Conservation (phyloP, 1,140 invertebrate species). For the Thaumatotibia leucotreta region DNA sequence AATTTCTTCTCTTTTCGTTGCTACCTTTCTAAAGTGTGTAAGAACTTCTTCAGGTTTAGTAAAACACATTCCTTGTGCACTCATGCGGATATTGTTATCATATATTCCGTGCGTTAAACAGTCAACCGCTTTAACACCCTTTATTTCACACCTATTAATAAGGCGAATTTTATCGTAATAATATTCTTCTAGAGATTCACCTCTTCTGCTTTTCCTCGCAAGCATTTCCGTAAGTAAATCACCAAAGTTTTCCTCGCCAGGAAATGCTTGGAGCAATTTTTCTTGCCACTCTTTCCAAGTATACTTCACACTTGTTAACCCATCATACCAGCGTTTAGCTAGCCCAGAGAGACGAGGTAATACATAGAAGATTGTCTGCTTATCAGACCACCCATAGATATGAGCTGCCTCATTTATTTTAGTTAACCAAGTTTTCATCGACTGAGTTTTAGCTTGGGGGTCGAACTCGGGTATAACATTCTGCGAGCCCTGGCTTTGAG, state of each 20-base stretch:
- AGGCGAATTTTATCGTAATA: slow-evolving; percentile 19
- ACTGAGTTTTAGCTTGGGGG: background rate
- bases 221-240: slow-evolving; percentile 15
- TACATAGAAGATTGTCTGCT: slow-evolving; percentile 14
- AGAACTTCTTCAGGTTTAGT: slow-evolving; percentile 9
- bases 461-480: slow-evolving; percentile 16
- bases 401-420: slow-evolving; percentile 17
- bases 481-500: no score
- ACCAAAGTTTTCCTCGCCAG: slow-evolving; percentile 14
- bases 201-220: slow-evolving; percentile 3
- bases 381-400: slow-evolving; percentile 13
- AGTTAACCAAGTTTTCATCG: slow-evolving; percentile 10
- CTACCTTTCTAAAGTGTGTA: slow-evolving; percentile 13
- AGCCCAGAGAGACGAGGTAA: slow-evolving; percentile 14
- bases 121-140: slow-evolving; percentile 11
- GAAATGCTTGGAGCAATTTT: slow-evolving; percentile 13
- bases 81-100: slow-evolving; percentile 11
- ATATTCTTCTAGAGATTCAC: slow-evolving; percentile 18
- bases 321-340: slow-evolving; percentile 18
- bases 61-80: slow-evolving; percentile 1
- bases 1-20: background rate
- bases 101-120: slow-evolving; percentile 14
- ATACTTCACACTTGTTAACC: slow-evolving; percentile 12
- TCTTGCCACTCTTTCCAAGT: slow-evolving; percentile 17
- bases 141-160: slow-evolving; percentile 15